A percentile compares a stretch with the other conserved stretches of the same genome.
Evolutionary conservation across 2,113 vertebrate species (phyloP).

Genomic region (Phycodurus eques): DNA sequence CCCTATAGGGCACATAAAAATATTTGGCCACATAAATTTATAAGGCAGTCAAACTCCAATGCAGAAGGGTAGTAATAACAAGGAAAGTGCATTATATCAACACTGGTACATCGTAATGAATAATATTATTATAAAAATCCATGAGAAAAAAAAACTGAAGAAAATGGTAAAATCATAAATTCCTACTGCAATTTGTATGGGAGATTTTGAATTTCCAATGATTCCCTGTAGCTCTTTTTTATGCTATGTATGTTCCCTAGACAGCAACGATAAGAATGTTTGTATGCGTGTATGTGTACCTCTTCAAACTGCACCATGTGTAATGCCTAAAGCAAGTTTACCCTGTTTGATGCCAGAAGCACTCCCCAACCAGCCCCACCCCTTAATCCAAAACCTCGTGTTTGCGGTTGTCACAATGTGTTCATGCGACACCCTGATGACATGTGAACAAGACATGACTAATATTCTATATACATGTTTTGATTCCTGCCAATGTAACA

Average conservation of each 20-base stretch:
- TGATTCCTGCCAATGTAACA: conserved; percentile 60
- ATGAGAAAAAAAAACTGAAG: neutral
- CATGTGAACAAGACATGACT: conserved; percentile 16
- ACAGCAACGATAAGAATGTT: conserved; percentile 8
- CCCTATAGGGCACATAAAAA: neutral
- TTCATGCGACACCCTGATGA: neutral
- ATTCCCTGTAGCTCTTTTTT: neutral
- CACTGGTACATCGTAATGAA: neutral
- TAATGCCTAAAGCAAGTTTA: neutral
- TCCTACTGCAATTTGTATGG: too few species aligned
- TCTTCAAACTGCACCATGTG: neutral
- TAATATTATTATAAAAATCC: neutral
- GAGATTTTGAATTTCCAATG: neutral
- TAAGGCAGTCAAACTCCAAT: neutral
- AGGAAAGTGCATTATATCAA: neutral
- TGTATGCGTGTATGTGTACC: conserved; percentile 1
- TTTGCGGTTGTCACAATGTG: neutral
- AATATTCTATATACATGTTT: conserved; percentile 31
- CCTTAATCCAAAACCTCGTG: neutral
- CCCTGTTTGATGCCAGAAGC: conserved; percentile 4
- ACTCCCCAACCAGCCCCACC: neutral
- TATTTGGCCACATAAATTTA: neutral
- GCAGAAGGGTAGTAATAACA: neutral
- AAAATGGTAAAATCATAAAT: neutral
- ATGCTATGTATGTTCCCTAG: neutral